A percentile compares a stretch with the other conserved stretches of the same genome.
phyloP scores from a whole-genome alignment of 2,797 vertebrate genomes.

The Pterois miles region DNA sequence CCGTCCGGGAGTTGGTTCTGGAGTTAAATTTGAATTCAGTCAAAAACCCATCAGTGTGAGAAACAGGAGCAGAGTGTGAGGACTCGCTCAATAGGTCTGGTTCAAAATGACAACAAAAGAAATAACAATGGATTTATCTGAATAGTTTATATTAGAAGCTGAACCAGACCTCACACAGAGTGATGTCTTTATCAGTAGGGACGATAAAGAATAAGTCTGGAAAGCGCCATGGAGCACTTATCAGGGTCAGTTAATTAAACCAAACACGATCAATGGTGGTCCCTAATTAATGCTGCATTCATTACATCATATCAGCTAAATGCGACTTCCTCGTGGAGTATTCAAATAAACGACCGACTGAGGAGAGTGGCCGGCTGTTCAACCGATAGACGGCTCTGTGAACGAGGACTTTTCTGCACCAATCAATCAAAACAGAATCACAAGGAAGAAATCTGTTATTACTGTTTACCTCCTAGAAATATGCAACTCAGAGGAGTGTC shows the following conservation, averaged over 20 bases:
- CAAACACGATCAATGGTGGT: slow-evolving; percentile 19
- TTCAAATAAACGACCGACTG: background rate
- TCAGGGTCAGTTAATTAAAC: slow-evolving; percentile 33
- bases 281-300: slow-evolving; percentile 25
- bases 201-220: slow-evolving; percentile 7
- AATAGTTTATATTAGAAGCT: background rate
- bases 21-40: background rate
- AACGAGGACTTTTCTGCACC: slow-evolving; percentile 2
- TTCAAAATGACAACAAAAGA: background rate
- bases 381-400: background rate
- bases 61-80: background rate
- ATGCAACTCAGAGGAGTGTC: background rate
- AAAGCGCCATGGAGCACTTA: background rate
- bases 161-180: background rate
- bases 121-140: slow-evolving; percentile 2
- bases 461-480: background rate
- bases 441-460: background rate
- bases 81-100: background rate
- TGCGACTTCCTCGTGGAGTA: background rate
- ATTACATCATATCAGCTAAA: slow-evolving; percentile 11
- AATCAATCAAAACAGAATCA: slow-evolving; percentile 19
- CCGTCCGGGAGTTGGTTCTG: background rate
- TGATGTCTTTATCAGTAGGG: slow-evolving; percentile 1
- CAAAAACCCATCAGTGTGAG: background rate
- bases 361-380: background rate